Base-by-base conservation (phyloP, 2,797 vertebrate genomes). In the Allobates femoralis region DNA sequence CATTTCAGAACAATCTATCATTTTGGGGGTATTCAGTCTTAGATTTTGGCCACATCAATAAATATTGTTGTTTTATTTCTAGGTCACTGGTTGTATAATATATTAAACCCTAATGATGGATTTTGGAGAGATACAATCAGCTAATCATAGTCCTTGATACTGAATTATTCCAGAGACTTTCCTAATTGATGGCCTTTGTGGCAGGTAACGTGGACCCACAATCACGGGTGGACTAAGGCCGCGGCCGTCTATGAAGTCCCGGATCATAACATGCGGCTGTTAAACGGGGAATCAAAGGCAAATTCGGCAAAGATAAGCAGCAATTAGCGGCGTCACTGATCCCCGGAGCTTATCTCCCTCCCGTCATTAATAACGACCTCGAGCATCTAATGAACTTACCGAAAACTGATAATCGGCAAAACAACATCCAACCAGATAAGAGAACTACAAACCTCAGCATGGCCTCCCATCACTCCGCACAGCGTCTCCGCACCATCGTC, bases 371-470 rank as follows among this genome's bases (percentile, higher is more conserved):
- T 55, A 69, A 37, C 37, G 74, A 78, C 60, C 83, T 85, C 74
- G 18, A 58, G 41, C 11, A 55, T 85, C n/a, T 78, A 67, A 85
- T 85, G 16, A 78, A 85, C 46, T 66, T 21, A 75, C 74, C 41
- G 10, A 26, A 53, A 78, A 23, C 26, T 66, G 67, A 71, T 41
- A n/a, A 84, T 55, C 74, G 53, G 79, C 26, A 66, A 12, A 80
- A 37, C 8, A 67, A 3, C 66, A 67, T 0, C 14, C 26, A 16
- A 18, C 5, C 34, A n/a, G 67, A 71, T 71, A 41, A 71, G 67
- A 69, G 30, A 37, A 71, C 67, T 71, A 71, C 67, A 71, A 71
- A 46, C 19, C 67, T 71, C 67, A 71, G 37, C 67, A 71, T 41
- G 41, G 34, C 41, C 67, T 41, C 64, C 34, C 67, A 71, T 71